These are phyloP conservation scores for Oncorhynchus keta DNA, from an alignment of 2,113 vertebrate species.

Conservation along the genomic window DNA sequence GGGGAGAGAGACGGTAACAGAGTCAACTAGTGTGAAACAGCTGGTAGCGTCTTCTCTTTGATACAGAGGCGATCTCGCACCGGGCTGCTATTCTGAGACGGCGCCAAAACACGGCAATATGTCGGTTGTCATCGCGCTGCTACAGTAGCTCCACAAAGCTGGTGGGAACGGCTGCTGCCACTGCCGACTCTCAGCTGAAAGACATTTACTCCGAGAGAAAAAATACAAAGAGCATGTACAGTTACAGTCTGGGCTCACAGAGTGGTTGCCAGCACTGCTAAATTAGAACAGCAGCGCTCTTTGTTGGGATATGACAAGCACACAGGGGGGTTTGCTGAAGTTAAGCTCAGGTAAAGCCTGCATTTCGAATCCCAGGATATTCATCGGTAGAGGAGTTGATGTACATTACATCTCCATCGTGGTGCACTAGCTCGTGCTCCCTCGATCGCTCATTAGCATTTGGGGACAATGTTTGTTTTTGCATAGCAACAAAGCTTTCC, in stretches of 20 bases:
- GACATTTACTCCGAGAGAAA: slow-evolving; percentile 11
- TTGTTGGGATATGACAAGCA: neutral
- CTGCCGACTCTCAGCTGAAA: slow-evolving; percentile 13
- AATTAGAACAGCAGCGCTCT: slow-evolving; percentile 16
- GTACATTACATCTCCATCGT: neutral
- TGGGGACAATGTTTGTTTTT: neutral
- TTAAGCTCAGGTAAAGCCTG: too few species aligned
- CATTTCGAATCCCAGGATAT: too few species aligned
- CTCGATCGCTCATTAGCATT: neutral
- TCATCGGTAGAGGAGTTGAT: too few species aligned
- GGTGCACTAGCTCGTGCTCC: too few species aligned
- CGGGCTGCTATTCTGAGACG: slow-evolving; percentile 29
- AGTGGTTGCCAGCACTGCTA: slow-evolving; percentile 10
- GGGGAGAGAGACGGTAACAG: slow-evolving; percentile 30
- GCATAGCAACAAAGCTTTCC: neutral
- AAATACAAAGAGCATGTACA: neutral
- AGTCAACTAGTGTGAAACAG: slow-evolving; percentile 59
- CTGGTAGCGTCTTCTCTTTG: slow-evolving; percentile 57
- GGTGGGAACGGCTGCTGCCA: slow-evolving; percentile 7
- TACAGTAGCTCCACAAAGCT: slow-evolving; percentile 42
- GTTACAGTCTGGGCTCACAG: neutral
- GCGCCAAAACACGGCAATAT: slow-evolving; percentile 40
- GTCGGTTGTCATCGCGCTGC: slow-evolving; percentile 25
- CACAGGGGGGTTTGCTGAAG: neutral
- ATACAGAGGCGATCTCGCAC: slow-evolving; percentile 53